phyloP scores from a whole-genome alignment of 92 coral and sea anemone genomes.

The Isaurus tuberculatus region DNA sequence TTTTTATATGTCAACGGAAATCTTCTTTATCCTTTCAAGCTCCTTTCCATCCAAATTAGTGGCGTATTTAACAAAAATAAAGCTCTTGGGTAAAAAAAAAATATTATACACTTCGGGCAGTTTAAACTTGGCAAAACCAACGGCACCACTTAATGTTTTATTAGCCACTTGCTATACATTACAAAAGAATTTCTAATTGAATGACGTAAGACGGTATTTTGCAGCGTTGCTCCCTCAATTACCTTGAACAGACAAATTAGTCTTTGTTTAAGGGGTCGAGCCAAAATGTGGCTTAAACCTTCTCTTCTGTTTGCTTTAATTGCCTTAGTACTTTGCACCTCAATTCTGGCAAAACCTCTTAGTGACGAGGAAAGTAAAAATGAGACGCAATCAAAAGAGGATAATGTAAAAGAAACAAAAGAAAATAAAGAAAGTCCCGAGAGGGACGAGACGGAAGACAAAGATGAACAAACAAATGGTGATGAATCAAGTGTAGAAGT shows the following conservation, averaged over 20 bases:
- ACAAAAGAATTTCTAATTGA: constrained; percentile 88
- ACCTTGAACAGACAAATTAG: constrained; percentile 58
- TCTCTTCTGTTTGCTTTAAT: constrained; percentile 56
- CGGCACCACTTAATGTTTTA: constrained; percentile 69
- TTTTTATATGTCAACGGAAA: neutral
- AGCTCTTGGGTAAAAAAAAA: neutral
- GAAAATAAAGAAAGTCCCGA: constrained; percentile 37
- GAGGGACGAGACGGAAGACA: constrained; percentile 30
- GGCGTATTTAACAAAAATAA: neutral
- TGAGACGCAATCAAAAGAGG: constrained; percentile 33
- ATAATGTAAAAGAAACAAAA: constrained; percentile 23
- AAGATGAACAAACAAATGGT: constrained; percentile 22
- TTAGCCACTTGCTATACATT: constrained; percentile 80
- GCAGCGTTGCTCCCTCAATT: constrained; percentile 38
- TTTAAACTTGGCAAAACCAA: neutral
- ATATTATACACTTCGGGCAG: neutral
- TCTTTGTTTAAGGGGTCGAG: constrained; percentile 64
- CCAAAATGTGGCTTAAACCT: constrained; percentile 81
- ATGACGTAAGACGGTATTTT: constrained; percentile 64
- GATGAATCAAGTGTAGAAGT: neutral
- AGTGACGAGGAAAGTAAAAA: constrained; percentile 63
- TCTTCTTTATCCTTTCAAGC: neutral
- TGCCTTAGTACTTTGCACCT: constrained; percentile 50
- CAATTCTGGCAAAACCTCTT: constrained; percentile 73
- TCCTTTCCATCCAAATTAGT: neutral